Percentiles rank a stretch among this genome's conserved stretches.
phyloP scores from a whole-genome alignment of 2,113 vertebrate species.

The Barnardius zonarius region DNA sequence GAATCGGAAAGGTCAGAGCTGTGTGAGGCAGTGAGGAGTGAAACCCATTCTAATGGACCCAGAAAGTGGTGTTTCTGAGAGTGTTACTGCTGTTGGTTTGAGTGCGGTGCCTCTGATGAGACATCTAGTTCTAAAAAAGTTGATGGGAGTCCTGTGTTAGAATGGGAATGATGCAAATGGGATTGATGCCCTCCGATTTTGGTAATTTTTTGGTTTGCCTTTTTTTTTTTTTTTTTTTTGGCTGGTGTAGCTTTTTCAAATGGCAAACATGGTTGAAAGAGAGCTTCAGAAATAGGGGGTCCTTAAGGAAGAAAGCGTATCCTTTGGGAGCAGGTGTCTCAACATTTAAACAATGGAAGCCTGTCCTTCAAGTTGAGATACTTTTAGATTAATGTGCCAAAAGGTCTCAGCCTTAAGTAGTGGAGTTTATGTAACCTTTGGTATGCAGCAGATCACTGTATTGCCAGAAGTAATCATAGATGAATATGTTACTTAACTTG shows the following conservation, averaged over 20 bases:
- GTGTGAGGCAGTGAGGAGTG: neutral
- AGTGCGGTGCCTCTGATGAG: neutral
- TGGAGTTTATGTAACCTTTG: constrained; percentile 32
- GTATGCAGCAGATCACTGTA: neutral
- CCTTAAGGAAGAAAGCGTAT: neutral
- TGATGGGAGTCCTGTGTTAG: neutral
- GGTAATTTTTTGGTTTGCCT: neutral
- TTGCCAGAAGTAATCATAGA: constrained; percentile 3
- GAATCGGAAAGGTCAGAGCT: constrained; percentile 57
- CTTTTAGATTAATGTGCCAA: constrained; percentile 41
- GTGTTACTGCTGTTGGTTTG: neutral
- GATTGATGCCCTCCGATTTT: neutral
- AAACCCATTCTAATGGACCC: neutral
- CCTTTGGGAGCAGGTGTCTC: neutral
- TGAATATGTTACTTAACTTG: neutral
- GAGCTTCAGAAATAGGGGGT: neutral
- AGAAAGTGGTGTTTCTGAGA: neutral
- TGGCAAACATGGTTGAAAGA: neutral
- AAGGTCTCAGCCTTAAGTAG: constrained; percentile 28
- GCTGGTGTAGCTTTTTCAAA: neutral
- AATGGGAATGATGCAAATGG: neutral
- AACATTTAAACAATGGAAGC: neutral
- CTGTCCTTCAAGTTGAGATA: neutral
- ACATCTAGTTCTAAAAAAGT: neutral
- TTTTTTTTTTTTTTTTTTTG: neutral